Base-by-base conservation (phyloP, 2,797 vertebrate genomes). In the Ctenopoma kingsleyae region DNA sequence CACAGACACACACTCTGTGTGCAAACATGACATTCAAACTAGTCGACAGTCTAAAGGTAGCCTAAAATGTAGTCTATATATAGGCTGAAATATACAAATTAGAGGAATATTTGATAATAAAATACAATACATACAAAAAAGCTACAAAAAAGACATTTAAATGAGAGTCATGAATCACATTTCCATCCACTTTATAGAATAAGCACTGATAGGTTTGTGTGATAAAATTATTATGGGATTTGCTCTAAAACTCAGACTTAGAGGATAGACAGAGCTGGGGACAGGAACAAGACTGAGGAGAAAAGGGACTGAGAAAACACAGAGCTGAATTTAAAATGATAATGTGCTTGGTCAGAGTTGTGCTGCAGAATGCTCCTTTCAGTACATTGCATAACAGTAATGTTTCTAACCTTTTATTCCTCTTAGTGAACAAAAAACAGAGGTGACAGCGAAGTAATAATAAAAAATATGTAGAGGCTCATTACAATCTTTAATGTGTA, bases 401-500 rank as follows among this genome's bases (percentile, higher is more conserved):
- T 78, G 40, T 41, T 41, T 41, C 44, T 61, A 55, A 15, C 36
- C 23, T 63, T 76, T 74, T 70, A 52, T 58, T 76, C 61, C 40
- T 43, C 32, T 60, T 30, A 49, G 40, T 40, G 41, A 63, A 57
- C 36, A 64, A 74, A 76, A 67, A 58, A 32, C 27, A 56, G 48
- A 66, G 40, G 25, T 71, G 64, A 62, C 47, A 35, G 13, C 51
- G 20, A 67, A 74, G 41, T 48, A 55, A 69, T 23, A 64, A 0
- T 47, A 64, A 61, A 41, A 52, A 36, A n/a, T 8, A 53, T 11
- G 22, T 15, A 19, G 62, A 47, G 2, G 19, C 54, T 58, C 7
- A 48, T 57, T 16, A 30, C 30, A 6, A 2, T 38, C 54, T 74
- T 54, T 5, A 4, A 25, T 52, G 2, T 3, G n/a, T 36, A 16